Conservation (phyloP, 2,797 vertebrate genomes). For the Periparus ater region DNA sequence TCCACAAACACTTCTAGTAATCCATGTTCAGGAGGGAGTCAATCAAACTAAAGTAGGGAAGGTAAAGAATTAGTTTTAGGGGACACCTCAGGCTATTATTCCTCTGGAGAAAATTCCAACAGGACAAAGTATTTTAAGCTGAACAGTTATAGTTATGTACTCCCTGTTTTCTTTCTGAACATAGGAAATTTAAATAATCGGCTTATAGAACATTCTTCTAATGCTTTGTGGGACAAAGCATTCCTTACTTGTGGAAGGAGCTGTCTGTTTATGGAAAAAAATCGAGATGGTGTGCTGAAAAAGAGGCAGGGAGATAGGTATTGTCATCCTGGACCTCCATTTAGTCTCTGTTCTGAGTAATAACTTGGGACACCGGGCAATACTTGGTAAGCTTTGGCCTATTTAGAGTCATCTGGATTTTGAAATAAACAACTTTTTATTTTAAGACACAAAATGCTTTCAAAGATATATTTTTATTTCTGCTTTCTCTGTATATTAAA, state of each 20-base stretch:
- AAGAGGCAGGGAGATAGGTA: not conserved
- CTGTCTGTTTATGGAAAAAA: not conserved
- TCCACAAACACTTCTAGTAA: not conserved
- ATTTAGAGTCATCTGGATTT: not conserved
- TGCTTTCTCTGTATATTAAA: not conserved
- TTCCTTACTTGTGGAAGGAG: not conserved
- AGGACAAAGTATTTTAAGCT: not conserved
- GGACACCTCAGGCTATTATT: not conserved
- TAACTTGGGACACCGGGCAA: not conserved
- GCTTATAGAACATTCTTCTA: not conserved
- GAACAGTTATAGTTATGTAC: not conserved
- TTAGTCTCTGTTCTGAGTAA: not conserved
- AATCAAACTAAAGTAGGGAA: not conserved
- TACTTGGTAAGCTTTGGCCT: not conserved
- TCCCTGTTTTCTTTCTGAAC: not conserved
- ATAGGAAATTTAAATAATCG: not conserved
- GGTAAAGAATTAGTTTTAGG: not conserved
- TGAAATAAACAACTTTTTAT: not conserved
- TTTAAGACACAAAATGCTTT: not conserved
- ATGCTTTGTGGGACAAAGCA: not conserved
- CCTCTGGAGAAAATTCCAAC: not conserved
- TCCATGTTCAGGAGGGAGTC: not conserved
- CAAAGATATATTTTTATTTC: not conserved
- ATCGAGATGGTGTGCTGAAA: not conserved
- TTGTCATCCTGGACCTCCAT: not conserved